These are phyloP conservation scores for Zalophus californianus DNA, from an alignment of 2,797 vertebrate genomes.

Conservation along the genomic window DNA sequence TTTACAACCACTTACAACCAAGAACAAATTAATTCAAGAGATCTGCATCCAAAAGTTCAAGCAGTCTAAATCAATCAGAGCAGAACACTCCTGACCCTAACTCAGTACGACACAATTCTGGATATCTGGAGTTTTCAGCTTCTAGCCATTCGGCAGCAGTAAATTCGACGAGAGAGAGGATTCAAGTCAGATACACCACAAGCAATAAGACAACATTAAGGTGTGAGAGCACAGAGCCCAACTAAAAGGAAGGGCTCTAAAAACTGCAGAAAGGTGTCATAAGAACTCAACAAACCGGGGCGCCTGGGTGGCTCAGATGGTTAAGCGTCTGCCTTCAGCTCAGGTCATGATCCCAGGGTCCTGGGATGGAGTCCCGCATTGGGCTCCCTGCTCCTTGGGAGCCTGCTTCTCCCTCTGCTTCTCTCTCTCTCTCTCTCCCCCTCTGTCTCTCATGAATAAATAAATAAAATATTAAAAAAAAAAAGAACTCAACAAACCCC, in stretches of 20 bases:
- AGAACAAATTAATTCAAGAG: conserved; percentile 5
- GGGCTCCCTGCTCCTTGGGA: too few species aligned
- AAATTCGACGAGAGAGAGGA: neutral
- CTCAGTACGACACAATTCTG: neutral
- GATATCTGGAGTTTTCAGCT: neutral
- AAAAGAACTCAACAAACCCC: neutral
- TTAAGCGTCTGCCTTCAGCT: too few species aligned
- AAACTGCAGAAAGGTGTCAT: neutral
- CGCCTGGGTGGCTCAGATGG: too few species aligned
- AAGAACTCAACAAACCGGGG: neutral
- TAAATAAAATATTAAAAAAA: too few species aligned
- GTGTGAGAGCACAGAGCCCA: neutral
- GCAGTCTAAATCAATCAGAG: neutral
- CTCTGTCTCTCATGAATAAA: too few species aligned
- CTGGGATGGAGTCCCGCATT: too few species aligned
- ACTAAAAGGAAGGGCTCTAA: neutral
- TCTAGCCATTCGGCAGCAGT: neutral
- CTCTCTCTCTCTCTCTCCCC: too few species aligned
- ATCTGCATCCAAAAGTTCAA: neutral
- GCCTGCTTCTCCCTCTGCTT: too few species aligned
- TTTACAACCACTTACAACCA: neutral
- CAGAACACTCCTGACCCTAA: neutral
- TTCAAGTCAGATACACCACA: neutral
- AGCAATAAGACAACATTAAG: neutral
- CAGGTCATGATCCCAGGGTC: too few species aligned